Evolutionary conservation across 1,140 invertebrate genomes (phyloP), one percentile per base, ranked within the genome.

Genomic region (Drosophila setifemur): DNA sequence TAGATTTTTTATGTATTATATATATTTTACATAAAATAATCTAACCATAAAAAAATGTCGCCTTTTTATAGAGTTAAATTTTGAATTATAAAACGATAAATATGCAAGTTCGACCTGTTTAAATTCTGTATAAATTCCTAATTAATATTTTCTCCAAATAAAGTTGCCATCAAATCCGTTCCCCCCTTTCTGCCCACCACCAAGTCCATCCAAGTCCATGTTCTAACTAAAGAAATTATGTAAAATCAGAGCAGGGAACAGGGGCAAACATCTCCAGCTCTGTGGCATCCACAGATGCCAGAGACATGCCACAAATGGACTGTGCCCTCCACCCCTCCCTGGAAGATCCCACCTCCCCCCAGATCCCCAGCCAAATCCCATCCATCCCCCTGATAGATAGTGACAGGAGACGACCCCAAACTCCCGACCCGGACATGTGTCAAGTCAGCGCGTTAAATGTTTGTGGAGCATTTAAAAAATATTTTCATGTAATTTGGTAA

Each of bases 401-500:
- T 55, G 53, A 60, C 54, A 45, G 33, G 33, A 16, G 37, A 57
- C 72, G 77, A 47, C 47, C 52, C 49, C 44, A 70, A 68, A 25
- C 58, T 28, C 40, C 26, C 74, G 25, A 45, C 50, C 29, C 54
- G 48, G 79, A 78, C 79, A 83, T 83, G 70, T 83, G 79, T 86
- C 79, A 83, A 78, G 57, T 70, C 53, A 55, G 18, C 39, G 53
- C 54, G 50, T 25, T 63, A 49, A 73, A 71, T 85, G 81, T 86
- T 86, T 86, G 69, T 87, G 58, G 52, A 86, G 72, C 81, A 76
- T 86, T 86, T 86, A 86, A 86, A 55, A 79, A 86, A 86, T 86
- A 86, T 86, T 86, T 83, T 88, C 68, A 81, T 88, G 85, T 88
- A 88, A 88, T 88, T 88, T 73, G 85, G 85, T 88, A 88, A 88